Evolutionary conservation across 2,113 vertebrate genomes (phyloP).

Genomic region (Laticauda laticaudata): DNA sequence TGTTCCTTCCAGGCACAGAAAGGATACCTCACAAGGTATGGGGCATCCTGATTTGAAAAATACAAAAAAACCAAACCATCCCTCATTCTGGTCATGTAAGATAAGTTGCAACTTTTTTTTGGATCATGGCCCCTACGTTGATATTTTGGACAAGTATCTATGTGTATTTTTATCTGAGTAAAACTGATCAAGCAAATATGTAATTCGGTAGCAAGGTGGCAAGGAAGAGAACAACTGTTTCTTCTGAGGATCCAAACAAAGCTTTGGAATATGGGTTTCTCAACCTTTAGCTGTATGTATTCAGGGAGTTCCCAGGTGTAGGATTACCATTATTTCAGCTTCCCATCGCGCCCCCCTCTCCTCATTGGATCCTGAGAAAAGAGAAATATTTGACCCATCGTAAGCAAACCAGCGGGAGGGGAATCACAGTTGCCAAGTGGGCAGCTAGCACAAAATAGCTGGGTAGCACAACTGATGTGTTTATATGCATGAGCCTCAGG

Average conservation of each 20-base stretch:
- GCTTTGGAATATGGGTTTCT: neutral
- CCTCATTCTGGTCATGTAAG: too few species aligned
- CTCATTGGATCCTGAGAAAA: neutral
- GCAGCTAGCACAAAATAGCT: neutral
- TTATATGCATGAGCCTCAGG: neutral
- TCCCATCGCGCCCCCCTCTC: neutral
- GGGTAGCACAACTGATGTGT: neutral
- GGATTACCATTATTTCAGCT: neutral
- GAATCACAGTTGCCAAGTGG: neutral
- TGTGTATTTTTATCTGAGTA: neutral
- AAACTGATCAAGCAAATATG: slow-evolving; percentile 9
- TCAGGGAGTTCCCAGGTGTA: neutral
- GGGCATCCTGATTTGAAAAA: neutral
- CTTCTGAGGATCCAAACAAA: too few species aligned
- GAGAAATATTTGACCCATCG: neutral
- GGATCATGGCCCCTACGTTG: neutral
- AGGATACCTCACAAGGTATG: too few species aligned
- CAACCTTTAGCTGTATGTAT: neutral
- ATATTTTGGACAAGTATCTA: neutral
- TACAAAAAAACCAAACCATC: neutral
- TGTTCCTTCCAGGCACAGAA: neutral
- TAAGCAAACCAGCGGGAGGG: neutral
- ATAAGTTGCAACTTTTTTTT: neutral
- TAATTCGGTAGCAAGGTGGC: too few species aligned
- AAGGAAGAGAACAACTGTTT: neutral